Conservation (phyloP, 2,113 vertebrate species). For the Mobula birostris region DNA sequence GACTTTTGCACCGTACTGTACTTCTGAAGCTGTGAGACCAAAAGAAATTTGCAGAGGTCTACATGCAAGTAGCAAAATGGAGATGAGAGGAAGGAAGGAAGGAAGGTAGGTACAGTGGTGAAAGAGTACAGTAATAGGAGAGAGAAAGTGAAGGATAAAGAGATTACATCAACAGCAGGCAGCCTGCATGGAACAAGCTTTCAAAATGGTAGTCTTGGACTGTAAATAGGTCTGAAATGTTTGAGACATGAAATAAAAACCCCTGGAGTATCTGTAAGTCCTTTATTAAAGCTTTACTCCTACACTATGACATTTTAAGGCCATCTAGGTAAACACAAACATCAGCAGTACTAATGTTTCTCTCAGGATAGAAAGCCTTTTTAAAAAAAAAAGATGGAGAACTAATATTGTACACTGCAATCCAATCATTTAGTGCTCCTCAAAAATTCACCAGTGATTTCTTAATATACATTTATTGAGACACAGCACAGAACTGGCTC, state of each 20-base stretch:
- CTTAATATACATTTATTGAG: too few relatives aligned
- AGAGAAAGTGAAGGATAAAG: not conserved
- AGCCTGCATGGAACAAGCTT: not conserved
- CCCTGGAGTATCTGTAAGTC: not conserved
- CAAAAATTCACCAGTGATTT: not conserved
- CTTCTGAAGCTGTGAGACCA: not conserved
- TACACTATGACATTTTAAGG: not conserved
- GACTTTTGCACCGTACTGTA: too few relatives aligned
- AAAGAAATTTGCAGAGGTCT: not conserved
- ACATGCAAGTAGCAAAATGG: not conserved
- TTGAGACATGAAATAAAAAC: not conserved
- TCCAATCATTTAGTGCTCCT: not conserved
- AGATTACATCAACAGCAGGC: not conserved
- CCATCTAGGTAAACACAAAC: not conserved
- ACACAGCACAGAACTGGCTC: too few relatives aligned
- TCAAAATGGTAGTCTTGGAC: not conserved
- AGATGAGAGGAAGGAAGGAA: not conserved
- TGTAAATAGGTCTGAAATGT: not conserved
- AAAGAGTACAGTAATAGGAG: not conserved
- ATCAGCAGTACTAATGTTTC: not conserved
- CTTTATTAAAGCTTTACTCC: not conserved
- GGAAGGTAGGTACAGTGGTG: not conserved
- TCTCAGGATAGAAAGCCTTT: not conserved
- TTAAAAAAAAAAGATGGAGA: not conserved
- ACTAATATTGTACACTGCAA: not conserved